Evolutionary conservation across 2,113 vertebrate species (phyloP), one percentile per base, ranked within the genome.

Genomic region (Notarius lentiginosus): DNA sequence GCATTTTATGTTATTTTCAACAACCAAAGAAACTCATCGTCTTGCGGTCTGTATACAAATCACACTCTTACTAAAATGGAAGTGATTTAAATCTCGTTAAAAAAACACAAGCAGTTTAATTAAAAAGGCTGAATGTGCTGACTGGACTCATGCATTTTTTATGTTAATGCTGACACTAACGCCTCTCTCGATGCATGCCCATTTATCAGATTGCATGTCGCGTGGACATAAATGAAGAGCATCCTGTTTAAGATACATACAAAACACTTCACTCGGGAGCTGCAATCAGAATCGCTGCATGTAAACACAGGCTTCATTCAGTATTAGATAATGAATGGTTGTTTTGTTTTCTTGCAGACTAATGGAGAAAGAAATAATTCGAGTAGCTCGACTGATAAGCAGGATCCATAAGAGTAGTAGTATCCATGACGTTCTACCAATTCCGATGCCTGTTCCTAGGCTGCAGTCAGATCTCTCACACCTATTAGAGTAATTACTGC

Each of bases 401-500:
- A 7, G 24, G 8, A 47, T 47, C 30, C 10, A 5, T 41, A 8
- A 61, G 51, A 60, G 1, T 1, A 49, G 24, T 34, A 30, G 63
- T 12, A 34, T 20, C 4, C 6, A 17, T 27, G 8, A 70, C 2
- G 56, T 68, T 15, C 49, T 22, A 47, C 1, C 11, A 12, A 41
- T n/a, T 49, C 61, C 20, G 20, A 34, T 70, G 12, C 20, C 1
- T 41, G 20, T 76, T 87, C 27, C 53, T 34, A 22, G 81, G 63
- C 47, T 47, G 68, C n/a, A 7, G 70, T 66, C 81, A 11, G 66
- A 47, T 66, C 60, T 83, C 81, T 79, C 61, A 47, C 61, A 68
- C 34, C 70, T 58, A 76, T 84, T 56, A 56, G 61, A 87, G 72
- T 58, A 79, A 84, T 87, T 79, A 86, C 55, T 24, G 41, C 30